Conservation (phyloP, 2,888 invertebrate species). For the Chrysodeixis includens region DNA sequence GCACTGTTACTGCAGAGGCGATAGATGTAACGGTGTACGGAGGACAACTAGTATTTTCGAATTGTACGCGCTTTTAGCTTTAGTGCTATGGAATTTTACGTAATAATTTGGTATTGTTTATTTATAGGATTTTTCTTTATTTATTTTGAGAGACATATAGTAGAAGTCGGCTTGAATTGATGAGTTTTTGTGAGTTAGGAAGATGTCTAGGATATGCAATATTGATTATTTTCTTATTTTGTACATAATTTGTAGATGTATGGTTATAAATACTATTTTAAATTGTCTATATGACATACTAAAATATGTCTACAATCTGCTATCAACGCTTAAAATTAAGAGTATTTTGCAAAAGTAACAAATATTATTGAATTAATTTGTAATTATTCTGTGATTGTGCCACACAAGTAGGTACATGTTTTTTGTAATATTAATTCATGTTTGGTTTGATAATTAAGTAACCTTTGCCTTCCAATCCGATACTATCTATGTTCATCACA, state of each 20-base stretch:
- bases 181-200: no score
- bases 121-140: neutral
- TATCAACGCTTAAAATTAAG: neutral
- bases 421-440: neutral
- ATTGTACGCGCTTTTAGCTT: slow-evolving; percentile 12
- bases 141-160: no score
- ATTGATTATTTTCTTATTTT: neutral
- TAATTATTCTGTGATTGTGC: neutral
- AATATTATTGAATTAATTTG: neutral
- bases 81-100: slow-evolving; percentile 21
- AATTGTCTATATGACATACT: neutral
- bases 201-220: neutral
- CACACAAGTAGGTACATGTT: neutral
- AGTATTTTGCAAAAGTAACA: neutral
- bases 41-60: slow-evolving; percentile 18
- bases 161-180: no score
- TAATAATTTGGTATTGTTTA: slow-evolving; percentile 4
- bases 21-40: slow-evolving; percentile 91
- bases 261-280: neutral
- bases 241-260: neutral
- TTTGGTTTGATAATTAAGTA: neutral
- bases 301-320: no score
- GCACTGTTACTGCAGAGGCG: slow-evolving; percentile 93
- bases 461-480: neutral
- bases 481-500: neutral